These are phyloP conservation scores for Oxygymnocypris stewartii DNA, from an alignment of 2,113 vertebrate species.

Conservation along the genomic window DNA sequence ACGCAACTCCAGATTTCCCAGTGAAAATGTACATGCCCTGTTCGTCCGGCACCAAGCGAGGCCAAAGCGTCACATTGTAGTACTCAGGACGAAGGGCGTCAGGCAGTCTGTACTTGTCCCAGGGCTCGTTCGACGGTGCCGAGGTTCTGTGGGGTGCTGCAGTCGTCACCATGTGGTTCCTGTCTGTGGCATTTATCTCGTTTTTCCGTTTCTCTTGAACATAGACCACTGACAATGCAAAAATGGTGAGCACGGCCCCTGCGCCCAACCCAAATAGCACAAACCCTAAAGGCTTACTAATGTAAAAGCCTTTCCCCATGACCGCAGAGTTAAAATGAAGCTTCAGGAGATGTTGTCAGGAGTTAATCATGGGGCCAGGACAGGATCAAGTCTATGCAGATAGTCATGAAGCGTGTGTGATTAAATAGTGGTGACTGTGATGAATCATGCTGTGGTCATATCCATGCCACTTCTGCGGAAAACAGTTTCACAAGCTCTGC, in stretches of 20 bases:
- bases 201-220: slow-evolving; percentile 38
- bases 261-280: slow-evolving; percentile 66
- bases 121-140: slow-evolving; percentile 58
- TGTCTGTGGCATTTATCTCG: slow-evolving; percentile 76
- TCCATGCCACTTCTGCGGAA: neutral
- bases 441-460: neutral
- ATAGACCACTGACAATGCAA: slow-evolving; percentile 83
- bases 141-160: accelerated
- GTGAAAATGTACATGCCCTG: slow-evolving; percentile 78
- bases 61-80: slow-evolving; percentile 83
- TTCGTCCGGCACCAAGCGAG: slow-evolving; percentile 64
- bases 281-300: slow-evolving; percentile 80
- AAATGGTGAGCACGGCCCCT: slow-evolving; percentile 76
- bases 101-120: slow-evolving; percentile 85
- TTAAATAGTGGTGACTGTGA: neutral
- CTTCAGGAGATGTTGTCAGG: neutral
- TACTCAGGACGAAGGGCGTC: slow-evolving; percentile 69
- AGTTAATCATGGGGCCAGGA: neutral
- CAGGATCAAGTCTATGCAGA: neutral
- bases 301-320: slow-evolving; percentile 90
- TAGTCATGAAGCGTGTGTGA: neutral
- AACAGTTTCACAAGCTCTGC: neutral
- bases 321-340: neutral
- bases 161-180: neutral
- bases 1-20: slow-evolving; percentile 78